phyloP scores from a whole-genome alignment of 2,797 vertebrate species.

The Microctenopoma stevenorrisi region DNA sequence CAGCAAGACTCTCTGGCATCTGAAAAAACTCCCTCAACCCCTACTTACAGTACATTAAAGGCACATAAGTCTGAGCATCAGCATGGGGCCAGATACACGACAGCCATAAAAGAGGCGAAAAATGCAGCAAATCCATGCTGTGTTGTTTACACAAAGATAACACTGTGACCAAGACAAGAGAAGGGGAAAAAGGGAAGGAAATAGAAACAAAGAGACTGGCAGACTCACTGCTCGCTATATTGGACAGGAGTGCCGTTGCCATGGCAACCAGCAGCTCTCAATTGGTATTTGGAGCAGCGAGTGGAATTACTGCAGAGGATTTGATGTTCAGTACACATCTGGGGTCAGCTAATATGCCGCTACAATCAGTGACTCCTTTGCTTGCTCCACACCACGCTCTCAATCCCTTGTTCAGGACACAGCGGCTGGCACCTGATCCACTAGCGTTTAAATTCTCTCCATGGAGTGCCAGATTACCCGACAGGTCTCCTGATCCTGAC shows the following conservation, averaged over 20 bases:
- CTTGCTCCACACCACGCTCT: conserved; percentile 24
- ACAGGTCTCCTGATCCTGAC: conserved; percentile 38
- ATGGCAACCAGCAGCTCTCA: conserved; percentile 81
- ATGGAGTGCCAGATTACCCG: conserved; percentile 52
- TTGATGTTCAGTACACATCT: conserved; percentile 85
- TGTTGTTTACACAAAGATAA: conserved; percentile 57
- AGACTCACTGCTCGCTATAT: conserved; percentile 78
- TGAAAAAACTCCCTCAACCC: conserved; percentile 22
- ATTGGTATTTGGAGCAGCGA: conserved; percentile 86
- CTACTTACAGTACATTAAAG: conserved; percentile 44
- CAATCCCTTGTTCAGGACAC: conserved; percentile 56
- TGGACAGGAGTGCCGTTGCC: conserved; percentile 85
- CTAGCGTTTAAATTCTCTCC: conserved; percentile 46
- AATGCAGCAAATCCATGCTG: conserved; percentile 41
- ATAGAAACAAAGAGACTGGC: conserved; percentile 57
- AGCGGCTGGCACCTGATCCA: conserved; percentile 35
- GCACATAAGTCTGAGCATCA: conserved; percentile 43
- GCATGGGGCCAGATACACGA: conserved; percentile 17
- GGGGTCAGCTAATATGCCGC: conserved; percentile 81
- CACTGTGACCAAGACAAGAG: conserved; percentile 41
- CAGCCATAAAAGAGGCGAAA: conserved; percentile 21
- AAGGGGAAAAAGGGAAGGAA: conserved; percentile 20
- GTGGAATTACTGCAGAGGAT: conserved; percentile 86
- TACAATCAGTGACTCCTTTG: conserved; percentile 59
- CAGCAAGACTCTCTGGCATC: conserved; percentile 27